Percentiles rank a stretch among this genome's conserved stretches.
Evolutionary conservation across 2,113 vertebrate species (phyloP).

Genomic region (Edolisoma coerulescens): DNA sequence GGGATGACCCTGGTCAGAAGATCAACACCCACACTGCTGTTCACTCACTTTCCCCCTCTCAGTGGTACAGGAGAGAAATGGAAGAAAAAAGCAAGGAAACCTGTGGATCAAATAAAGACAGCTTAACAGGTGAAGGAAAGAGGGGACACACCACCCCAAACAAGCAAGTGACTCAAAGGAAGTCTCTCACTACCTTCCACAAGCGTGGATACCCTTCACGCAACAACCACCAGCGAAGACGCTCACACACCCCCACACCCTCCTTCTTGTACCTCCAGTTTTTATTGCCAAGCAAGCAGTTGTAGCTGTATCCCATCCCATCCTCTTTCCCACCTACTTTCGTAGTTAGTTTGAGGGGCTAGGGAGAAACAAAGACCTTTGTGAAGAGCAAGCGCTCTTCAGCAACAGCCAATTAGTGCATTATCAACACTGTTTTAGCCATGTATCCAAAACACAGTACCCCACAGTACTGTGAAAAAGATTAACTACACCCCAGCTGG

Average conservation of each 20-base stretch:
- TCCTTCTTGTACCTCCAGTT: neutral
- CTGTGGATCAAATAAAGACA: neutral
- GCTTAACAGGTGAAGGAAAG: neutral
- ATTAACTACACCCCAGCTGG: neutral
- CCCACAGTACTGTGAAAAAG: neutral
- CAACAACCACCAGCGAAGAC: neutral
- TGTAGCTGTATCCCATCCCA: neutral
- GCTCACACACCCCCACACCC: neutral
- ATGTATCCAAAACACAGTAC: neutral
- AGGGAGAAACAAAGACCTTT: neutral
- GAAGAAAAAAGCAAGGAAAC: neutral
- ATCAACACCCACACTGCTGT: neutral
- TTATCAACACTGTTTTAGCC: neutral
- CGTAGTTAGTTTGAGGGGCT: neutral
- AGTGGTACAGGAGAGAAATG: neutral
- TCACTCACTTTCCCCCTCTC: neutral
- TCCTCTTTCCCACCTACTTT: neutral
- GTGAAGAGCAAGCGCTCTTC: neutral
- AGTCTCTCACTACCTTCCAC: neutral
- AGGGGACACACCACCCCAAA: neutral
- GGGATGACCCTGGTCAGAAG: neutral
- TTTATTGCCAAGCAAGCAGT: neutral
- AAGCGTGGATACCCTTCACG: neutral
- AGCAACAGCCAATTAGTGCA: neutral
- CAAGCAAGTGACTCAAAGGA: neutral